Evolutionary conservation across 2,113 vertebrate genomes (phyloP), one percentile per base, ranked within the genome.

Genomic region (Sinocyclocheilus maitianheensis): DNA sequence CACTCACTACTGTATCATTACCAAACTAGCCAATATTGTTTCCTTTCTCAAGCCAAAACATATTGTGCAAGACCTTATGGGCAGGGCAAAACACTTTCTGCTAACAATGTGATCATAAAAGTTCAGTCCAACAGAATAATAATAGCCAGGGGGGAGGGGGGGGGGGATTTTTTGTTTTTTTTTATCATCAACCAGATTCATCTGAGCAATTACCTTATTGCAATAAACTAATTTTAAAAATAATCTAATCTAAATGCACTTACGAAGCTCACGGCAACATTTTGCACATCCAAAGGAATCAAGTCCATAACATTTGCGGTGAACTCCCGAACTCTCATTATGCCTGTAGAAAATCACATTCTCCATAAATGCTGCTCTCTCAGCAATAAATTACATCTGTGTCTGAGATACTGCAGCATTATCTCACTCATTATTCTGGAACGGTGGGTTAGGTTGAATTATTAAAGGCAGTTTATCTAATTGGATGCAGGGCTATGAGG

Each of bases 261-360:
- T 30, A 69, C 6, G 34, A 43, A 65, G 55, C 40, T 22, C 18
- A 75, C 18, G n/a, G 51, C 67, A 83, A 60, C 51, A 34, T 12
- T 26, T 13, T 46, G 55, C 55, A 72, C 69, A 48, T 86, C 76
- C 72, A 87, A 78, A 77, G 24, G 88, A 34, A 34, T 75, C 34
- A 20, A 81, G 77, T 78, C 87, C 76, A 75, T 91, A 92, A 92
- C 89, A 90, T 88, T 88, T 81, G 83, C 0, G 62, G 82, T 93
- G 92, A 95, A 94, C 94, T 94, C 86, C 90, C 93, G 93, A 94
- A 94, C 94, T 91, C 91, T 89, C 91, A 90, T 93, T 91, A 91
- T 87, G 85, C 79, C 75, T 89, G 86, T 81, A 88, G 81, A 88
- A 90, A 91, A 89, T 84, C 89, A 89, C 62, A 88, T 89, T 89